Evolutionary conservation across 2,797 vertebrate genomes (phyloP).

Genomic region (Poecilia picta): DNA sequence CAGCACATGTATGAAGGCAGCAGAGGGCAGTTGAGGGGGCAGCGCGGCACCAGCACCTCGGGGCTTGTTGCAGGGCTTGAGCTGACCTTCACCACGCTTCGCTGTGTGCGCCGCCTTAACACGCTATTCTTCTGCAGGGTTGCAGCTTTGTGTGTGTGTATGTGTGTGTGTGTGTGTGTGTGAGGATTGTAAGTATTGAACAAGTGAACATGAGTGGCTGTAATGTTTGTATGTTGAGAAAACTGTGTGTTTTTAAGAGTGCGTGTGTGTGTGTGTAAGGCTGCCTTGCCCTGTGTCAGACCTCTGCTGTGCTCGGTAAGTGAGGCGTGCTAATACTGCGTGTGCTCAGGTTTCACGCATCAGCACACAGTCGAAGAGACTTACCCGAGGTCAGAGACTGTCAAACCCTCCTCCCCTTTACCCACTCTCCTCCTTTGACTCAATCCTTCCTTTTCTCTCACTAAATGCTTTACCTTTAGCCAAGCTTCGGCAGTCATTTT

Average conservation of each 20-base stretch:
- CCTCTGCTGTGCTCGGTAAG: constrained; percentile 76
- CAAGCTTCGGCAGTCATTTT: constrained; percentile 47
- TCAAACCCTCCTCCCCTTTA: constrained; percentile 51
- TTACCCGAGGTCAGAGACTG: constrained; percentile 78
- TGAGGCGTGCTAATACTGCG: constrained; percentile 77
- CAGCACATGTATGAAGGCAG: constrained; percentile 29
- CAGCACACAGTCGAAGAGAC: constrained; percentile 80
- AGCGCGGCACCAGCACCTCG: constrained; percentile 43
- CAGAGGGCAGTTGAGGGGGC: constrained; percentile 60
- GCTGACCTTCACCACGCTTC: constrained; percentile 64
- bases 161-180: constrained; percentile 7
- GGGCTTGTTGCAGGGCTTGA: constrained; percentile 57
- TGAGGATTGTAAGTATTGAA: constrained; percentile 25
- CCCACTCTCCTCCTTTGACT: constrained; percentile 47
- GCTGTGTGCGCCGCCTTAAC: constrained; percentile 50
- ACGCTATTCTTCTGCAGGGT: constrained; percentile 31
- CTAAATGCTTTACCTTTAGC: constrained; percentile 72
- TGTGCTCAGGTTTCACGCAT: constrained; percentile 82
- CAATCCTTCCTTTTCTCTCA: constrained; percentile 62
- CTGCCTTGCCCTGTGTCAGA: constrained; percentile 71
- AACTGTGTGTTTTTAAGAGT: constrained; percentile 38
- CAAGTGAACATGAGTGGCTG: constrained; percentile 34
- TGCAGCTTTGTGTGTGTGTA: constrained; percentile 20
- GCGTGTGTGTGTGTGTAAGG: constrained; percentile 43
- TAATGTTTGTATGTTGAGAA: constrained; percentile 39